Evolutionary conservation across 35 echinoderm and acorn worm species (phyloP).

Genomic region (Heliocidaris erythrogramma): DNA sequence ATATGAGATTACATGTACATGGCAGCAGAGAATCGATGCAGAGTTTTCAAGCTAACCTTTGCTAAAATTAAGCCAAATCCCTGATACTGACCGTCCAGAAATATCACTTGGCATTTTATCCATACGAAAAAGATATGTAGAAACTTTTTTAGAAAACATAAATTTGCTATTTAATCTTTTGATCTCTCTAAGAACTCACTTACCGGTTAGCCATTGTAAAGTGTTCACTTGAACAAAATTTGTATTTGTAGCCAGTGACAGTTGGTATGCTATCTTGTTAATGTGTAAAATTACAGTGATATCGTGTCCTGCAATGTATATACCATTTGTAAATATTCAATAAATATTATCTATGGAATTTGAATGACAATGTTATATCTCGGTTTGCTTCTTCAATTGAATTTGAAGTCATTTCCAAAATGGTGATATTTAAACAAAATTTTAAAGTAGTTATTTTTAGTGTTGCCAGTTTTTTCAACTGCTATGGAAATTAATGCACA

Average conservation of each 20-base stretch:
- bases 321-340: neutral
- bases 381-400: neutral
- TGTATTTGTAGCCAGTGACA: neutral
- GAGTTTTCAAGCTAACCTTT: neutral
- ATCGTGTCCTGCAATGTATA: neutral
- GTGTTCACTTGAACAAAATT: neutral
- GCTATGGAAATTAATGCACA: too few relatives aligned
- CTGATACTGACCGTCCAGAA: neutral
- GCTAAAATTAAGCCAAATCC: neutral
- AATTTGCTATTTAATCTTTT: neutral
- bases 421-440: too few relatives aligned
- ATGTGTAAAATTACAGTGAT: neutral
- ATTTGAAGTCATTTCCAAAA: neutral
- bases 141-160: neutral
- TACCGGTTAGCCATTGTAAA: neutral
- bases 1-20: neutral
- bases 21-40: neutral
- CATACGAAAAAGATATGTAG: neutral
- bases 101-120: neutral
- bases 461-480: too few relatives aligned
- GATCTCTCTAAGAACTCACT: neutral
- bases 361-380: neutral
- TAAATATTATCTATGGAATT: slow-evolving; percentile 18
- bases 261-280: neutral
- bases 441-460: too few relatives aligned